A percentile compares a stretch with the other conserved stretches of the same genome.
Evolutionary conservation across 2,113 vertebrate genomes (phyloP).

Genomic region (Gymnogyps californianus): DNA sequence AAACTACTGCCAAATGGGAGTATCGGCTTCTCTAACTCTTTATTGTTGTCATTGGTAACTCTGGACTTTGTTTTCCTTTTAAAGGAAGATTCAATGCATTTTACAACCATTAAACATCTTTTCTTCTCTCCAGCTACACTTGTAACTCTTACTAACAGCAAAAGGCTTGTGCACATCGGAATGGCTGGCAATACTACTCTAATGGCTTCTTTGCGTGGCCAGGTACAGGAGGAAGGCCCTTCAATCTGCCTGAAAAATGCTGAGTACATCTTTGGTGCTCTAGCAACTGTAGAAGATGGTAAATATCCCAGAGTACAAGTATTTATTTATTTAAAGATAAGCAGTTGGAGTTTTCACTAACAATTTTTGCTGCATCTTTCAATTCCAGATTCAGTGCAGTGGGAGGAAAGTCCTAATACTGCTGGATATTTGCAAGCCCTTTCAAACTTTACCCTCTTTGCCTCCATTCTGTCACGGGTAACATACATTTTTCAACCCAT

Average conservation of each 20-base stretch:
- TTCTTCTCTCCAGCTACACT: constrained; percentile 20
- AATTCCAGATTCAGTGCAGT: neutral
- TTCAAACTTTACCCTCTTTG: neutral
- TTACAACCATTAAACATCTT: constrained; percentile 37
- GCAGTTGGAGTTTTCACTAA: neutral
- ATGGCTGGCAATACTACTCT: neutral
- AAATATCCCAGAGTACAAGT: neutral
- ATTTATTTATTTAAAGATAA: neutral
- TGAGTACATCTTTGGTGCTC: neutral
- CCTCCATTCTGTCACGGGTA: neutral
- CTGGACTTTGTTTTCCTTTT: neutral
- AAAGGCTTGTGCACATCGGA: neutral
- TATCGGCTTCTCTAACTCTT: constrained; percentile 22
- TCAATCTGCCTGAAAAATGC: neutral
- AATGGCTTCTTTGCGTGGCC: neutral
- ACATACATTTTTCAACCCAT: neutral
- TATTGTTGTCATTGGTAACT: constrained; percentile 29
- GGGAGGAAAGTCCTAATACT: neutral
- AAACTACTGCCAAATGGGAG: constrained; percentile 25
- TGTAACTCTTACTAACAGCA: neutral
- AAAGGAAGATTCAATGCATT: constrained; percentile 43
- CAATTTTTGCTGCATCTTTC: neutral
- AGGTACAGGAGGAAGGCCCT: neutral
- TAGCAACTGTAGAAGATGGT: neutral
- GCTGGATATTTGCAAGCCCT: neutral